Evolutionary conservation across 2,797 vertebrate genomes (phyloP).

Genomic region (Pipistrellus nathusii): DNA sequence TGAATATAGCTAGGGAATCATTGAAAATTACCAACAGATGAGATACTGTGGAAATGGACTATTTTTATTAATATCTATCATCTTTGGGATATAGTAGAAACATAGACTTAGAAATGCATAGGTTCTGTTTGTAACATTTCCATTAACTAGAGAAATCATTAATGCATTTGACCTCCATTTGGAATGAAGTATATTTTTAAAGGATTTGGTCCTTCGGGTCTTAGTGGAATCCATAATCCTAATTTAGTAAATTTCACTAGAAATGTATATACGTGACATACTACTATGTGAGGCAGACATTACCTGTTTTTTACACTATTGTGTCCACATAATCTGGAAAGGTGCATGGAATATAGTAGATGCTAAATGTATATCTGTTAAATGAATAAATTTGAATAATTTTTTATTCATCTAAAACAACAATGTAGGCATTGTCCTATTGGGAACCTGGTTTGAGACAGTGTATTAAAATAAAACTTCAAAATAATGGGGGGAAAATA

Average conservation of each 20-base stretch:
- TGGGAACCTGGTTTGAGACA: no score
- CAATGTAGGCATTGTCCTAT: no score
- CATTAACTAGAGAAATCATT: neutral
- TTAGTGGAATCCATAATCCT: constrained; percentile 29
- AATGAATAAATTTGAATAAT: no score
- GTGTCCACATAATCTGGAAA: neutral
- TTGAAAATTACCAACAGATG: neutral
- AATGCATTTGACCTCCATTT: neutral
- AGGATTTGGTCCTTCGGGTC: neutral
- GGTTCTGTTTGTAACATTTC: neutral
- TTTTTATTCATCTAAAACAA: no score
- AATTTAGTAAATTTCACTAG: neutral
- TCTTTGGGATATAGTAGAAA: neutral
- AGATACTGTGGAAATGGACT: constrained; percentile 1
- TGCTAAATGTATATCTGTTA: no score
- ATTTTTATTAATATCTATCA: constrained; percentile 29
- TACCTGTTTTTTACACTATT: neutral
- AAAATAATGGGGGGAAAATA: constrained; percentile 36
- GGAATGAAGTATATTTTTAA: constrained; percentile 5
- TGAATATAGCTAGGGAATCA: neutral
- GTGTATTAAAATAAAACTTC: constrained; percentile 36
- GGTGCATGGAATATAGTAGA: neutral
- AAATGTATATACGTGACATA: neutral
- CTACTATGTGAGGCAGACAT: neutral
- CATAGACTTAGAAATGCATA: neutral